phyloP scores from a whole-genome alignment of 2,113 vertebrate species.

The Hemiscyllium ocellatum region DNA sequence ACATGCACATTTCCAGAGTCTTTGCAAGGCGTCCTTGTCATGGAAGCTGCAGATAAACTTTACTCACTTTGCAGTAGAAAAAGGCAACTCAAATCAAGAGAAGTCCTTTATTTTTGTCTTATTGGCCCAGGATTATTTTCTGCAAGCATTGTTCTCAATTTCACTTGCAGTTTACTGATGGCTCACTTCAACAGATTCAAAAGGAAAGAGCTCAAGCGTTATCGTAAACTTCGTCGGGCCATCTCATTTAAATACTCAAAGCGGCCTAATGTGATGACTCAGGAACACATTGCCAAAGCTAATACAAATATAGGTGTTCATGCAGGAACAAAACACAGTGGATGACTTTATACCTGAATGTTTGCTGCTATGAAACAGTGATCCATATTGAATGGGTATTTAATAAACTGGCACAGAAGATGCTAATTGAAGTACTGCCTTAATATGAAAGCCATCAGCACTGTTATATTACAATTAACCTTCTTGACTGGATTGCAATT shows the following conservation, averaged over 20 bases:
- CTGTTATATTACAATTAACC: not conserved
- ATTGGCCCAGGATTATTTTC: conserved; percentile 26
- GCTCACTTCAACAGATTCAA: not conserved
- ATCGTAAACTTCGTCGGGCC: conserved; percentile 16
- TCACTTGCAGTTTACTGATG: conserved; percentile 21
- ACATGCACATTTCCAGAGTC: conserved; percentile 22
- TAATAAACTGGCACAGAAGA: not conserved
- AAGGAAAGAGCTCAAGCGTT: not conserved
- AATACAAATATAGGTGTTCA: not conserved
- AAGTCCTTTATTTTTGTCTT: conserved; percentile 21
- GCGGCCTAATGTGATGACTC: not conserved
- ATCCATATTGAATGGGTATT: not conserved
- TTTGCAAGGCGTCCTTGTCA: not conserved
- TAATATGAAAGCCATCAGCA: not conserved
- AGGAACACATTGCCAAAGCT: conserved; percentile 6
- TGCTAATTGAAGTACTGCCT: not conserved
- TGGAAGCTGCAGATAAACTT: conserved; percentile 17
- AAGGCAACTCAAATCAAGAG: not conserved
- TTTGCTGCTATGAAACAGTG: not conserved
- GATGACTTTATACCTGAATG: not conserved
- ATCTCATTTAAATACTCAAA: conserved; percentile 8
- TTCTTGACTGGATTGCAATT: not conserved
- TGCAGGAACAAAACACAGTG: not conserved
- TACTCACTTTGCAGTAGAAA: not conserved
- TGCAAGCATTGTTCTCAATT: conserved; percentile 18